Percentiles rank a stretch among this genome's conserved stretches.
phyloP scores from a whole-genome alignment of 2,113 vertebrate species.

The Upupa epops region DNA sequence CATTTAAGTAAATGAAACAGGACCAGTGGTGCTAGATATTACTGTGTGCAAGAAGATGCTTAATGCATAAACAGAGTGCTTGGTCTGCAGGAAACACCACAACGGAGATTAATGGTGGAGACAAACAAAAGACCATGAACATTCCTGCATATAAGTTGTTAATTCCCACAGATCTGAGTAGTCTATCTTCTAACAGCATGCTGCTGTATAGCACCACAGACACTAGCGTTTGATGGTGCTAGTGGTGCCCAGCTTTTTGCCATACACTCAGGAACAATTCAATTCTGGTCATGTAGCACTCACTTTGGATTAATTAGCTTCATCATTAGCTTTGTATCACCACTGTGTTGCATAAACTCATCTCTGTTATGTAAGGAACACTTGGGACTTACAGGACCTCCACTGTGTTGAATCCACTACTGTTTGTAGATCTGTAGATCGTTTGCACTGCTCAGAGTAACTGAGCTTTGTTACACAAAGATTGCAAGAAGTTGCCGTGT shows the following conservation, averaged over 20 bases:
- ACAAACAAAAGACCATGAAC: background rate
- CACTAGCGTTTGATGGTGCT: background rate
- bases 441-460: background rate
- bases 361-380: background rate
- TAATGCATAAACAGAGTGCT: background rate
- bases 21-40: background rate
- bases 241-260: background rate
- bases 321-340: fast-evolving
- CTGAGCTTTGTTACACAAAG: background rate
- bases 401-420: fast-evolving
- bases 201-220: background rate
- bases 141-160: fast-evolving
- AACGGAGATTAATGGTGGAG: background rate
- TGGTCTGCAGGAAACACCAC: background rate
- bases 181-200: background rate
- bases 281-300: fast-evolving
- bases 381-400: background rate
- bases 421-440: background rate
- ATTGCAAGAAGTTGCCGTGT: background rate
- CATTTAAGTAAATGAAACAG: background rate
- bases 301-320: background rate
- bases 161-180: background rate
- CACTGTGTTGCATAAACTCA: background rate
- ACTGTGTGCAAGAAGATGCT: background rate
- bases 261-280: background rate